Evolutionary conservation across 2,797 vertebrate species (phyloP), one percentile per base, ranked within the genome.

Genomic region (Rhinoraja longicauda): DNA sequence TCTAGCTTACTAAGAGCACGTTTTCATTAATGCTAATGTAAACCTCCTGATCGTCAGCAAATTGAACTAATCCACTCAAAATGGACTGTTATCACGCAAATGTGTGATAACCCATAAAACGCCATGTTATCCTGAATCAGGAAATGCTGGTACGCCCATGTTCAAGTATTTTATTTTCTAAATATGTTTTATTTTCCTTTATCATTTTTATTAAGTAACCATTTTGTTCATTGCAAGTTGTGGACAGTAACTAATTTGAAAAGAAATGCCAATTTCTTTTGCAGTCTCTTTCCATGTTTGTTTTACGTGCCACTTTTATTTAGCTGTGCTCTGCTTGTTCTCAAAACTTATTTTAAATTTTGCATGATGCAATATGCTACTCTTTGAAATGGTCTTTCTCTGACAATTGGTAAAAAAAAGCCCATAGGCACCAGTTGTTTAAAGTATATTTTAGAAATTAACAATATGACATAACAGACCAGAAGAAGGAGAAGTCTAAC

Each of bases 21-120:
- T n/a, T 72, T 91, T 91, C 90, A 92, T 92, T 92, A 75, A 10
- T 75, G 67, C 39, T 92, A 75, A 75, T 75, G 72, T 70, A 92
- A 92, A 29, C 45, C 90, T 92, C 88, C 62, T 90, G 70, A 92
- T 75, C 21, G 90, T 92, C 90, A 75, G 70, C 72, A 92, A 88
- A 53, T 92, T 92, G 53, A 75, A 92, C 70, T 75, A 92, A 92
- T 92, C 90, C 36, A 53, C 70, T 75, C 10, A 29, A 92, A 92
- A 92, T 92, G 75, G 90, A 53, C 90, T 92, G 21, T 73, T 91
- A 29, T 53, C 67, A 73, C 39, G 32, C 67, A 92, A 75, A 92
- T 92, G 92, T 72, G 12, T 29, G 39, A 92, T 39, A 73, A 24
- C 4, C 67, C 32, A 73, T 70, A 92, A 26, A 92, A 57, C 29